Percentiles rank a stretch among this genome's conserved stretches.
Evolutionary conservation across 2,888 invertebrate genomes (phyloP).

Genomic region (Meteorus cinctellus): DNA sequence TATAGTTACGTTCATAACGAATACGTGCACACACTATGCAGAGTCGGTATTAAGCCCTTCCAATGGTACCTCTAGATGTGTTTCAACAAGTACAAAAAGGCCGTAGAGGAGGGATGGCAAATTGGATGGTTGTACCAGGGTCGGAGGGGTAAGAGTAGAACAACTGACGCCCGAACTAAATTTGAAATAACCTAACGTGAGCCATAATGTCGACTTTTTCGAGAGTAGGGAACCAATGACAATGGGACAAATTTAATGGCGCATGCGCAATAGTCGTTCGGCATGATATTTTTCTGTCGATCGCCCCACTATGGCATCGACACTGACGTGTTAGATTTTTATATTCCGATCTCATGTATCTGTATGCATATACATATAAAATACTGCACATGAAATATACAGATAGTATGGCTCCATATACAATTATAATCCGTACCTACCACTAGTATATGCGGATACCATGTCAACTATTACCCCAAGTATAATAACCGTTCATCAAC

Average conservation of each 20-base stretch:
- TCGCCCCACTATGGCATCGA: constrained; percentile 16
- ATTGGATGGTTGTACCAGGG: constrained; percentile 55
- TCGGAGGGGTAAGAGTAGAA: constrained; percentile 10
- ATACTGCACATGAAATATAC: constrained; percentile 6
- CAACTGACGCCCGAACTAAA: constrained; percentile 59
- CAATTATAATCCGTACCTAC: constrained; percentile 20
- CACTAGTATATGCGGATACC: constrained; percentile 17
- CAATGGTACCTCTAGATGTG: not conserved
- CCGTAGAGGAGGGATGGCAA: constrained; percentile 14
- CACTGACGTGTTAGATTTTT: not conserved
- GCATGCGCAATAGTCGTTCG: constrained; percentile 40
- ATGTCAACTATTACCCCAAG: not conserved
- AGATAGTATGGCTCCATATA: not conserved
- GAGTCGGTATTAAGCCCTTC: constrained; percentile 31
- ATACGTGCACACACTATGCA: constrained; percentile 28
- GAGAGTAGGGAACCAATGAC: constrained; percentile 61
- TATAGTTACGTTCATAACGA: constrained; percentile 6
- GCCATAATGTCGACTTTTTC: constrained; percentile 42
- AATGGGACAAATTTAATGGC: not conserved
- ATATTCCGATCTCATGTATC: not conserved
- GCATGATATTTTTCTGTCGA: constrained; percentile 20
- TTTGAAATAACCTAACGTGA: constrained; percentile 64
- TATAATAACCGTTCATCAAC: not conserved
- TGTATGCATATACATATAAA: not conserved
- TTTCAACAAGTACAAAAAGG: constrained; percentile 58